Conservation (phyloP, 2,797 vertebrate species). For the Sarcoramphus papa region DNA sequence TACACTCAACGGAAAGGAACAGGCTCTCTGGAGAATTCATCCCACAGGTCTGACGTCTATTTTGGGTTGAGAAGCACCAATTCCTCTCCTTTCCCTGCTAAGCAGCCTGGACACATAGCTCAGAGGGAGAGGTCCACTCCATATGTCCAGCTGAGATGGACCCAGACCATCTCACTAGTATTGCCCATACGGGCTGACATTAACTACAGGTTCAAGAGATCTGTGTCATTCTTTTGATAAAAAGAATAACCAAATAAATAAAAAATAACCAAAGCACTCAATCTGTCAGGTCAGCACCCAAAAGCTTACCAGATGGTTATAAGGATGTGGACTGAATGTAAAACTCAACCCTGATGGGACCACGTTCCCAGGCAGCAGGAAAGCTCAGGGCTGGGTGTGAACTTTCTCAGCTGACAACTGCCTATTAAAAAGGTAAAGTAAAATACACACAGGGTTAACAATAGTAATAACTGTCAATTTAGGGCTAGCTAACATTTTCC, state of each 20-base stretch:
- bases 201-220: not conserved
- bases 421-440: not conserved
- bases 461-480: not conserved
- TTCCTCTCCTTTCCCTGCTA: not conserved
- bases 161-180: not conserved
- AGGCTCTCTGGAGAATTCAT: not conserved
- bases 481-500: not conserved
- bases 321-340: not conserved
- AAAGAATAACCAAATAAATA: not conserved
- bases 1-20: not conserved
- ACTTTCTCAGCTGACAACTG: not conserved
- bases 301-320: not conserved
- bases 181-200: not conserved
- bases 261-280: not conserved
- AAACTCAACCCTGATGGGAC: not conserved
- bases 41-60: fast-evolving
- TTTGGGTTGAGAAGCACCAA: not conserved
- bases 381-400: not conserved
- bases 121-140: not conserved
- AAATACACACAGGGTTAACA: not conserved
- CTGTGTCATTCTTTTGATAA: not conserved
- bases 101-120: not conserved
- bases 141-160: not conserved
- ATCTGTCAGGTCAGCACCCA: not conserved
- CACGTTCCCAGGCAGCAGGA: not conserved